A percentile compares a stretch with the other conserved stretches of the same genome.
phyloP scores from a whole-genome alignment of 2,888 invertebrate genomes.

The Lagria hirta region DNA sequence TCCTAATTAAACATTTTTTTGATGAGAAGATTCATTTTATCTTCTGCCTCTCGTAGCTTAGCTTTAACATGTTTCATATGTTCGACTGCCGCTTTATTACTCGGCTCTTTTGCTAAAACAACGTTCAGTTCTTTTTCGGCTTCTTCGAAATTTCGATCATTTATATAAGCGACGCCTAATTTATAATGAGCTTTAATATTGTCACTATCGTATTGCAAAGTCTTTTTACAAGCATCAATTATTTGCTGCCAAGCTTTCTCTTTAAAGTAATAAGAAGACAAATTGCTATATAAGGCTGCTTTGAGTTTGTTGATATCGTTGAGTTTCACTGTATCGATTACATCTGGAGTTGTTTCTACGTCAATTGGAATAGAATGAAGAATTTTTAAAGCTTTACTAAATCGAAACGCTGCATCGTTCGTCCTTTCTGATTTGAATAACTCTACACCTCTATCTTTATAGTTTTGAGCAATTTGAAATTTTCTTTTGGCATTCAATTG shows the following conservation, averaged over 20 bases:
- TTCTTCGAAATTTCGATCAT: constrained; percentile 65
- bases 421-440: constrained; percentile 65
- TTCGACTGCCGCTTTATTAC: constrained; percentile 64
- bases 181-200: constrained; percentile 58
- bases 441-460: constrained; percentile 59
- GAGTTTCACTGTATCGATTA: constrained; percentile 56
- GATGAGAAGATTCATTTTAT: constrained; percentile 58
- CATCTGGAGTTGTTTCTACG: constrained; percentile 52
- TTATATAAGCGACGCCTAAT: constrained; percentile 56
- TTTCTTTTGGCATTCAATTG: constrained; percentile 53
- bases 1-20: constrained; percentile 56
- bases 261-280: constrained; percentile 79
- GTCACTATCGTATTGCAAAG: constrained; percentile 45
- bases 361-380: constrained; percentile 64
- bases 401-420: constrained; percentile 71
- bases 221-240: constrained; percentile 61
- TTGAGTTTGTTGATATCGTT: constrained; percentile 62
- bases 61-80: constrained; percentile 61
- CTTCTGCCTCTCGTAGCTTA: constrained; percentile 62
- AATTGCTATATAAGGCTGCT: constrained; percentile 74
- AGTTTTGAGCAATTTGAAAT: constrained; percentile 51
- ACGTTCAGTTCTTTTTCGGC: constrained; percentile 63
- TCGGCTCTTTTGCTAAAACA: constrained; percentile 62
- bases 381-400: constrained; percentile 73
- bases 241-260: constrained; percentile 67